Conservation (phyloP, 1,140 invertebrate species). For the Globodera ellingtonae region DNA sequence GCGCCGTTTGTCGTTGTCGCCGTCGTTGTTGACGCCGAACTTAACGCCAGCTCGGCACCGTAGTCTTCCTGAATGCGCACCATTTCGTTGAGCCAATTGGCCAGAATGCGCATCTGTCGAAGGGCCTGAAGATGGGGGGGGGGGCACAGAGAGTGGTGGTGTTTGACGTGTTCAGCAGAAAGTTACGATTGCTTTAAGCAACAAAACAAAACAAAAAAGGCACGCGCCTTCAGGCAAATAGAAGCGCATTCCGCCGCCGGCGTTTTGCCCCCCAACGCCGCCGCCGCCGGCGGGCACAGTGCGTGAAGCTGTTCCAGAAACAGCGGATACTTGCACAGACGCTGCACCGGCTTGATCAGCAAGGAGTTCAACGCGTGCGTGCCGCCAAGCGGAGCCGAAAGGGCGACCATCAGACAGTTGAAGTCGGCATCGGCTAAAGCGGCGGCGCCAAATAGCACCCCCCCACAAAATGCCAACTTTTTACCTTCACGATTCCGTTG, state of each 20-base stretch:
- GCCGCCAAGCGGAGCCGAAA: not conserved
- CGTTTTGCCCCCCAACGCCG: slow-evolving; percentile 82
- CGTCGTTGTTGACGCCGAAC: not conserved
- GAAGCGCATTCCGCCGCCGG: not conserved
- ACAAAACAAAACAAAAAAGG: not conserved
- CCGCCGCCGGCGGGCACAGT: slow-evolving; percentile 80
- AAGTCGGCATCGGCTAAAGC: not conserved
- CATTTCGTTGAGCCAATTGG: slow-evolving; percentile 99
- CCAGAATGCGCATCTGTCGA: slow-evolving; percentile 95
- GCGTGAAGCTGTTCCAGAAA: slow-evolving; percentile 90
- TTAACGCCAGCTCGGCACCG: slow-evolving; percentile 7
- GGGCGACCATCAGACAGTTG: not conserved
- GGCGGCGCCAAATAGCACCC: no score
- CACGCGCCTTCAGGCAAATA: not conserved
- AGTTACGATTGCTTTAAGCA: no score
- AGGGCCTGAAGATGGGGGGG: slow-evolving; percentile 73
- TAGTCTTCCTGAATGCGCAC: slow-evolving; percentile 76
- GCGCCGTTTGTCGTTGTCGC: no score
- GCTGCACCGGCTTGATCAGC: slow-evolving; percentile 97
- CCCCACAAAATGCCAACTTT: no score
- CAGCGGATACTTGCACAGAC: slow-evolving; percentile 95
- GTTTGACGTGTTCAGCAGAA: no score
- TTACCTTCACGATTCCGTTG: not conserved
- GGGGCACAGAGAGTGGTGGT: not conserved
- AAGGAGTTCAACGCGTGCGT: slow-evolving; percentile 89